Evolutionary conservation across 2,888 invertebrate genomes (phyloP), one percentile per base, ranked within the genome.

Genomic region (Melanotus villosus): DNA sequence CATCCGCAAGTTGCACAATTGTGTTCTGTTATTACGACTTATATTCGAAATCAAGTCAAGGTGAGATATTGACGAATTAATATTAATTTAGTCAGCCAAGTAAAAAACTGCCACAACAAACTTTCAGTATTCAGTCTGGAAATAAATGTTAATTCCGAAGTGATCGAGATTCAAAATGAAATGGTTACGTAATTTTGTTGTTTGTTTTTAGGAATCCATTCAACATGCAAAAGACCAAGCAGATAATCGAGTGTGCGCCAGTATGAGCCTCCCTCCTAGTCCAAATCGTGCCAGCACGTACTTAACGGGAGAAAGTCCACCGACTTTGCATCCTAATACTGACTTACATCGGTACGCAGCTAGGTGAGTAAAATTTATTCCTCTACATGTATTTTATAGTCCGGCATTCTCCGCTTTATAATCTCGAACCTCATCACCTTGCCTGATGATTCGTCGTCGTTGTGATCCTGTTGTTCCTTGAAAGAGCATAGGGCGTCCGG

Each of bases 1-100:
- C 92, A 93, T 84, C 95, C 95, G 1, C 90, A 91, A 62, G 95
- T 98, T 2, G 89, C 93, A 0, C 85, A 88, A 65, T 91, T 96
- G 88, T 94, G 96, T 4, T 89, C 89, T 74, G 91, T 90, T 78
- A 89, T 98, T 64, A 92, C 95, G 32, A 90, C 90, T 73, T 89
- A 94, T 80, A 91, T 98, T 75, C 89, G 91, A 67, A 89, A 90
- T 78, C 93, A 94, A 86, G 76, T 81, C 16, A 82, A 82, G 75
- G 93, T 92, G 79, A 80, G 70, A 38, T 38, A n/a, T n/a, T n/a
- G n/a, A 43, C 4, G 34, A 10, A 41, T 41, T 16, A 9, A 43
- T 18, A 34, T 34, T 34, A 9, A 3, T 7, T n/a, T n/a, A n/a
- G n/a, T n/a, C n/a, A n/a, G n/a, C n/a, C n/a, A n/a, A n/a, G n/a